Evolutionary conservation across 2,888 invertebrate genomes (phyloP).

Genomic region (Magallana nippona): DNA sequence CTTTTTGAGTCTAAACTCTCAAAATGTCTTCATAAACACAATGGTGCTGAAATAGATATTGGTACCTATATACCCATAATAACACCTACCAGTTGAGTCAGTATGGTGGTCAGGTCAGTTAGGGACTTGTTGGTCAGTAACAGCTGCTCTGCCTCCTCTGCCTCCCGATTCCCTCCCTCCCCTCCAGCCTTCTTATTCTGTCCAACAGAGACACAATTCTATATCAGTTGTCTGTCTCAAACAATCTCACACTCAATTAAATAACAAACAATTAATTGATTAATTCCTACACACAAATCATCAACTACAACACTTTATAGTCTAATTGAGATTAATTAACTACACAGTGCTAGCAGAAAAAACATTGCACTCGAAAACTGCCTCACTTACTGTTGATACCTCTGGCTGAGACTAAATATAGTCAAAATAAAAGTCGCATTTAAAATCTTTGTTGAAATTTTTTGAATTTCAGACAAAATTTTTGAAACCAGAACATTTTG

Average conservation of each 20-base stretch:
- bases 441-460: too few species aligned
- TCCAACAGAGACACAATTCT: not conserved
- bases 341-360: not conserved
- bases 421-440: not conserved
- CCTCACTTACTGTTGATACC: slow-evolving; percentile 9
- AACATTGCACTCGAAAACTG: not conserved
- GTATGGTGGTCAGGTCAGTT: slow-evolving; percentile 74
- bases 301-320: not conserved
- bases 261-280: not conserved
- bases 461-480: too few species aligned
- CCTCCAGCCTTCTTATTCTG: slow-evolving; percentile 76
- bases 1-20: too few species aligned
- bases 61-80: not conserved
- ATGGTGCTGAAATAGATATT: too few species aligned
- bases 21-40: too few species aligned
- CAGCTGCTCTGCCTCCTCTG: slow-evolving; percentile 77
- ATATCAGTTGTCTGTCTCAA: too few species aligned
- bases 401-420: slow-evolving; percentile 14
- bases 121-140: slow-evolving; percentile 77
- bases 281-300: not conserved
- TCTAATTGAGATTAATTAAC: not conserved
- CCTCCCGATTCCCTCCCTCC: slow-evolving; percentile 71
- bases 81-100: slow-evolving; percentile 74
- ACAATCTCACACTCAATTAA: not conserved
- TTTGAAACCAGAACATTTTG: too few species aligned